Evolutionary conservation across 2,113 vertebrate species (phyloP).

Genomic region (Mustela nigripes): DNA sequence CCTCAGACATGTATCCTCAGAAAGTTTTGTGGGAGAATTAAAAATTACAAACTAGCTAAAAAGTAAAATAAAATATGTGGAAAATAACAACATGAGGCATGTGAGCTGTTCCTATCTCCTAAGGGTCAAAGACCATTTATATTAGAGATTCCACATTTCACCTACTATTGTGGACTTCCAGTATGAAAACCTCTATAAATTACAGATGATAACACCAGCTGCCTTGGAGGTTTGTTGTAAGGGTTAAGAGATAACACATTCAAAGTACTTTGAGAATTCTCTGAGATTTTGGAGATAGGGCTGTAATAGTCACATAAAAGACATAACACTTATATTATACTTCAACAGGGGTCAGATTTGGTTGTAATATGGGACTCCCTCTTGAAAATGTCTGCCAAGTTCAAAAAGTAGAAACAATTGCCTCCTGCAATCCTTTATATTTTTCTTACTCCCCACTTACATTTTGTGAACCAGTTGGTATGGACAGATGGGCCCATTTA

Average conservation of each 20-base stretch:
- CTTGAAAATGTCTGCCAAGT: background rate
- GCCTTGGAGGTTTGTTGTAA: background rate
- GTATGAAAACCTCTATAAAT: background rate
- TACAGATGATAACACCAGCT: background rate
- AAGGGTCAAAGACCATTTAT: background rate
- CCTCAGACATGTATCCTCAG: background rate
- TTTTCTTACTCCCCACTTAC: constrained; percentile 39
- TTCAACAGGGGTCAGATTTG: background rate
- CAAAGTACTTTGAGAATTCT: background rate
- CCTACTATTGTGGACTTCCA: background rate
- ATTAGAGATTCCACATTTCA: background rate
- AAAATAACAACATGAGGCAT: background rate
- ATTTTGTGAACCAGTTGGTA: constrained; percentile 69
- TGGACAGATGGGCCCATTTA: constrained; percentile 72
- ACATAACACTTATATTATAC: background rate
- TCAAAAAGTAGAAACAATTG: constrained; percentile 17
- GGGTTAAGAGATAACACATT: background rate
- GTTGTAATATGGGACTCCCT: background rate
- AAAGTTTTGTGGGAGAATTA: background rate
- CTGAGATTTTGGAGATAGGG: background rate
- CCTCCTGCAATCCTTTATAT: background rate
- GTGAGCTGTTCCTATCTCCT: constrained; percentile 31
- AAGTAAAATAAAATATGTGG: background rate
- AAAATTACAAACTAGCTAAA: background rate
- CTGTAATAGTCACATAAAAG: background rate